Conservation (phyloP, 2,113 vertebrate species). For the Corvus hawaiiensis region DNA sequence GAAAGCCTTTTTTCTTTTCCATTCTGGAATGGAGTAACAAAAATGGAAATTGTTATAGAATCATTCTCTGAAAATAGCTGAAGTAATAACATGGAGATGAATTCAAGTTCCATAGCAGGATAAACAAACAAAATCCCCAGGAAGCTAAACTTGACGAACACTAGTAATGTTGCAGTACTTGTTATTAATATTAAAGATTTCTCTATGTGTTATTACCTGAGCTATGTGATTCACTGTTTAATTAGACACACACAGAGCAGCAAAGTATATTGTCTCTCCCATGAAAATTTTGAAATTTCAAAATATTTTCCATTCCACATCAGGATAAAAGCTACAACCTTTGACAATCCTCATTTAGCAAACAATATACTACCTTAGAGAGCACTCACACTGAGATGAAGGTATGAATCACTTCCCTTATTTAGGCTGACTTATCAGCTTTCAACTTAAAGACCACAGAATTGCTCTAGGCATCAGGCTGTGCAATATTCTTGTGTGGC, state of each 20-base stretch:
- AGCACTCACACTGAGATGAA: background rate
- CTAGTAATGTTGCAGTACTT: background rate
- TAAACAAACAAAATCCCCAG: constrained; percentile 38
- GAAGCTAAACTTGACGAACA: constrained; percentile 35
- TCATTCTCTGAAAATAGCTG: constrained; percentile 14
- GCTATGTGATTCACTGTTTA: constrained; percentile 9
- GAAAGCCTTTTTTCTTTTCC: background rate
- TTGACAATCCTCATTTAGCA: background rate
- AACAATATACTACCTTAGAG: background rate
- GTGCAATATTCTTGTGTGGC: background rate
- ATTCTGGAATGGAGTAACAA: background rate
- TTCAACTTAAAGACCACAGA: background rate
- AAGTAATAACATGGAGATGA: constrained; percentile 27
- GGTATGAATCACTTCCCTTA: background rate
- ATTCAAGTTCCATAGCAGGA: background rate
- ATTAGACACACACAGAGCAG: background rate
- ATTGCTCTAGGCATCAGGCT: background rate
- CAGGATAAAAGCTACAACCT: background rate
- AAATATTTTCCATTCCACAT: background rate
- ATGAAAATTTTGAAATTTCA: background rate
- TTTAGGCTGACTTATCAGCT: background rate
- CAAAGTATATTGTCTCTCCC: background rate
- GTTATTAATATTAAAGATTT: constrained; percentile 37
- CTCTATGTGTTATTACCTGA: background rate
- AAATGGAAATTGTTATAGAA: background rate